Evolutionary conservation across 2,113 vertebrate species (phyloP).

Genomic region (Pionites leucogaster): DNA sequence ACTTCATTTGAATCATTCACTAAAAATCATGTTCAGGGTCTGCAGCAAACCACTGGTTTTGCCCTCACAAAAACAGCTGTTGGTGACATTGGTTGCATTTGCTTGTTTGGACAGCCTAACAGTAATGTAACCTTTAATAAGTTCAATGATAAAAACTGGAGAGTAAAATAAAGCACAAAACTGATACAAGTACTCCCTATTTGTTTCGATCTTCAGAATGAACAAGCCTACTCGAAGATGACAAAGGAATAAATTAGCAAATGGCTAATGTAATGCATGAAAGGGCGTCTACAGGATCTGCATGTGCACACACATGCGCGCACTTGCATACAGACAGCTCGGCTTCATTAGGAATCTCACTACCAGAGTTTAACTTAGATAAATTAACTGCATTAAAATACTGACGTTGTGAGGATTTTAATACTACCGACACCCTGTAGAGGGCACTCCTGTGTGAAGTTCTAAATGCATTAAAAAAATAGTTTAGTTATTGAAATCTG

Average conservation of each 20-base stretch:
- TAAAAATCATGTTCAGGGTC: slow-evolving; percentile 27
- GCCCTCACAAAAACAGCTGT: slow-evolving; percentile 36
- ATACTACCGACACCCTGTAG: slow-evolving; percentile 56
- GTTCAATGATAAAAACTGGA: slow-evolving; percentile 46
- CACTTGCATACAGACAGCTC: not conserved
- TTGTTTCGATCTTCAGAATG: slow-evolving; percentile 52
- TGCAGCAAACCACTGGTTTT: slow-evolving; percentile 34
- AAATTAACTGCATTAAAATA: slow-evolving; percentile 76
- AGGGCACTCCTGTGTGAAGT: slow-evolving; percentile 60
- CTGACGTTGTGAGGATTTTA: slow-evolving; percentile 71
- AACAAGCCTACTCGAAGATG: slow-evolving; percentile 50
- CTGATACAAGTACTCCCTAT: slow-evolving; percentile 27
- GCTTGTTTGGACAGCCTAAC: slow-evolving; percentile 29
- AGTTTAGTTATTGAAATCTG: slow-evolving; percentile 41
- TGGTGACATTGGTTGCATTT: slow-evolving; percentile 20
- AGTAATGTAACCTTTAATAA: slow-evolving; percentile 18
- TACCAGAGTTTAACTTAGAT: slow-evolving; percentile 66
- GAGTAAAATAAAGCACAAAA: slow-evolving; percentile 56
- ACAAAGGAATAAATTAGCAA: slow-evolving; percentile 68
- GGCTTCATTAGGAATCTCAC: slow-evolving; percentile 52
- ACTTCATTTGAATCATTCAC: slow-evolving; percentile 24
- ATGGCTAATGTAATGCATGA: slow-evolving; percentile 34
- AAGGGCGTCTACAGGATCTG: not conserved
- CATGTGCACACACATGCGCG: not conserved
- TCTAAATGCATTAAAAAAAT: slow-evolving; percentile 64